Evolutionary conservation across 2,888 invertebrate genomes (phyloP).

Genomic region (Pollenia amentaria): DNA sequence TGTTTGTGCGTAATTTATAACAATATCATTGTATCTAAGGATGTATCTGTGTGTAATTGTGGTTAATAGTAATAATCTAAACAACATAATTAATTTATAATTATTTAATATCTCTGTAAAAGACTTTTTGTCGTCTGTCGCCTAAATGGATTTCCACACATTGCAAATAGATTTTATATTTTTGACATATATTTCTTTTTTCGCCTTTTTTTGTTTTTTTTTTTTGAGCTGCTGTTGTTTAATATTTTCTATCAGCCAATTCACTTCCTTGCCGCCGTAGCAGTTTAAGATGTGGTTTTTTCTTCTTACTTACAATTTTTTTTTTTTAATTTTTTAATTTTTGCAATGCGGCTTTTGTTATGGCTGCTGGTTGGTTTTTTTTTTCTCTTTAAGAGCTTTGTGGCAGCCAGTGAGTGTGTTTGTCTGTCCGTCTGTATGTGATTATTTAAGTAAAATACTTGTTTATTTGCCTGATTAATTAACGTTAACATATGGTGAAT

Average conservation of each 20-base stretch:
- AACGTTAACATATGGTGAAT: constrained; percentile 72
- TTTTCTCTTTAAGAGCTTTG: constrained; percentile 14
- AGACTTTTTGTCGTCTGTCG: constrained; percentile 18
- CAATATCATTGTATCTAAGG: neutral
- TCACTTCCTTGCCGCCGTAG: constrained; percentile 68
- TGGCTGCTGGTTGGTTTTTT: constrained; percentile 32
- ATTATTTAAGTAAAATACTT: constrained; percentile 72
- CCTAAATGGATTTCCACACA: constrained; percentile 21
- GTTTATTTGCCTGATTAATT: constrained; percentile 74
- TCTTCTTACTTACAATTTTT: neutral
- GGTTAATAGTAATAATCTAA: constrained; percentile 13
- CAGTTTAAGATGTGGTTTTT: constrained; percentile 65
- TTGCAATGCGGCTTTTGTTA: constrained; percentile 51
- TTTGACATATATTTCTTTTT: constrained; percentile 70
- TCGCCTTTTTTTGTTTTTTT: neutral
- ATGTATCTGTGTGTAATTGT: constrained; percentile 14
- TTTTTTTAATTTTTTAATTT: neutral
- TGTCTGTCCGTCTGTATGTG: constrained; percentile 18
- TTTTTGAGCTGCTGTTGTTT: neutral
- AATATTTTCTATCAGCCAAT: constrained; percentile 53
- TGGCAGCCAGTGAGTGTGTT: constrained; percentile 32
- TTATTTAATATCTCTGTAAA: constrained; percentile 66
- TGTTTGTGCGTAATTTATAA: constrained; percentile 2
- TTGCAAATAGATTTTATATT: constrained; percentile 55
- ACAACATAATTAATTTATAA: constrained; percentile 71